Conservation (phyloP, 2,888 invertebrate species). For the Ornithoptera priamus region DNA sequence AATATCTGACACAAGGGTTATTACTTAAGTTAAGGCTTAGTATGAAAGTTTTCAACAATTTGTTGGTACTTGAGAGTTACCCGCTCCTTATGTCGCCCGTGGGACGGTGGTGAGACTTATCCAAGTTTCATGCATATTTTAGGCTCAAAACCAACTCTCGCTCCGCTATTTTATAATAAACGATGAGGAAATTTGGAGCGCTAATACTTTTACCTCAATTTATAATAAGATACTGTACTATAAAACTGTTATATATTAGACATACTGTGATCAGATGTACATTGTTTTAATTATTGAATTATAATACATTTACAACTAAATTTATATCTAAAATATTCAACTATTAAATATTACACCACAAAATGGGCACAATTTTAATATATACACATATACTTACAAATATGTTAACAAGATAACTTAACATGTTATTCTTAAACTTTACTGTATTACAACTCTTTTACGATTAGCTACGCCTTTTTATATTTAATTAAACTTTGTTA, state of each 20-base stretch:
- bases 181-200: background rate
- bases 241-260: no score
- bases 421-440: no score
- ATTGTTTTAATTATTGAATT: no score
- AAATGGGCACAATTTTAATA: no score
- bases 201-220: background rate
- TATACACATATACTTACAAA: no score
- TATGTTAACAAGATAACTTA: no score
- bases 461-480: background rate
- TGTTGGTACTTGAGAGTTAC: constrained; percentile 15
- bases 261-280: no score
- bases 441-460: background rate
- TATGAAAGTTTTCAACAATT: constrained; percentile 26
- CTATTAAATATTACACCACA: no score
- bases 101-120: constrained; percentile 19
- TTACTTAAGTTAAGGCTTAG: constrained; percentile 24
- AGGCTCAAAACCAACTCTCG: background rate
- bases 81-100: constrained; percentile 20
- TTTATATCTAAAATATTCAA: no score
- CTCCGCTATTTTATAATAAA: background rate
- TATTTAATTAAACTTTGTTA: constrained; percentile 12
- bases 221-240: no score
- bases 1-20: constrained; percentile 19
- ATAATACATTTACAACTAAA: no score
- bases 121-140: constrained; percentile 26